Percentiles rank a stretch among this genome's conserved stretches.
These are phyloP conservation scores for Micronycteris hirsuta DNA, from an alignment of 2,113 vertebrate species.

Conservation along the genomic window DNA sequence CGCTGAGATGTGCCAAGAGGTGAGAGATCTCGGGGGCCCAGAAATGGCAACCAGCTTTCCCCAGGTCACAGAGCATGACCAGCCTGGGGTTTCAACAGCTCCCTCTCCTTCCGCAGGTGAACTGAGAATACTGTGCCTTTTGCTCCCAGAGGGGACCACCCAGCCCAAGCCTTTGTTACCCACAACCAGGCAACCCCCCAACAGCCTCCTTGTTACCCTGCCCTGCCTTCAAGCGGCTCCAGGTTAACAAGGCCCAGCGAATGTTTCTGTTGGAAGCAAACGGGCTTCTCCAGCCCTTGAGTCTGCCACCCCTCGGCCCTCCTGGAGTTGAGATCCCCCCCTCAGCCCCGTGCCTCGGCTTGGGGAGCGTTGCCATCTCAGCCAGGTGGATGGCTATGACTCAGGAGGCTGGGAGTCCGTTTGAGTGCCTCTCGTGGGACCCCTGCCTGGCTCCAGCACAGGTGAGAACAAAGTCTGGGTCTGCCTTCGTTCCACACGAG, in stretches of 20 bases:
- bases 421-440: not conserved
- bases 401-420: not conserved
- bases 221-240: not conserved
- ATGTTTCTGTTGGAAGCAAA: not conserved
- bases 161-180: not conserved
- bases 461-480: fast-evolving
- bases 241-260: not conserved
- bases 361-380: no score
- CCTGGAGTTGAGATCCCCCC: not conserved
- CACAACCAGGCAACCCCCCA: not conserved
- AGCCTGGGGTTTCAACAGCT: no score
- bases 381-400: not conserved
- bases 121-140: not conserved
- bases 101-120: not conserved
- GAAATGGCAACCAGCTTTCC: not conserved
- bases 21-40: not conserved
- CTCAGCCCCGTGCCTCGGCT: fast-evolving
- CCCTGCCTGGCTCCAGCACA: not conserved
- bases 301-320: not conserved
- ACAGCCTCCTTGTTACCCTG: not conserved
- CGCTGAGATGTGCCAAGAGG: not conserved
- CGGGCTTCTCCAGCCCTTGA: not conserved
- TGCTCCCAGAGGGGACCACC: not conserved
- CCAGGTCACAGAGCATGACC: not conserved
- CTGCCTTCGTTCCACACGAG: not conserved